Conservation (phyloP, 64 coral and sea anemone genomes). For the Orbicella faveolata region DNA sequence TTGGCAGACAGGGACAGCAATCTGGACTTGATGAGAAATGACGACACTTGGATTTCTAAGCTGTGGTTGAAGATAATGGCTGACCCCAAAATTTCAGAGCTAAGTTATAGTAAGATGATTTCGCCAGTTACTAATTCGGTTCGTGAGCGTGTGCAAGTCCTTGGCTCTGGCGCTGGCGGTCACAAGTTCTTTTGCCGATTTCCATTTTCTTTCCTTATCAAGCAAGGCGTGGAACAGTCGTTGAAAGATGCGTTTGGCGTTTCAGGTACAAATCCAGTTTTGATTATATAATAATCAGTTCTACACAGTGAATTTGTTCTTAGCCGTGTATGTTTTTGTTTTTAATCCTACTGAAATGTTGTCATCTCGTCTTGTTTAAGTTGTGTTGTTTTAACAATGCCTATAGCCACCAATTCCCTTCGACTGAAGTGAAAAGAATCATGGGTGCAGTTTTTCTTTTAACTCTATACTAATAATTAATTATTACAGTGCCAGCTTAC, state of each 20-base stretch:
- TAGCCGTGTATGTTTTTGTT: too few species aligned
- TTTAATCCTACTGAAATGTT: too few species aligned
- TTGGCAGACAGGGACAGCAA: constrained; percentile 74
- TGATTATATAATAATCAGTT: neutral
- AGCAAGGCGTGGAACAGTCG: constrained; percentile 56
- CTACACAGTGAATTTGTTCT: too few species aligned
- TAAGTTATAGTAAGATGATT: constrained; percentile 45
- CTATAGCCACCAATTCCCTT: too few species aligned
- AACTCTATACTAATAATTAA: too few species aligned
- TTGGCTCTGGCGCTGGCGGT: constrained; percentile 57
- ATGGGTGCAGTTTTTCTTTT: too few species aligned
- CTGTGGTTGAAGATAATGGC: constrained; percentile 30
- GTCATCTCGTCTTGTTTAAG: too few species aligned
- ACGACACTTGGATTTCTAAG: constrained; percentile 16
- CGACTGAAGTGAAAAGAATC: too few species aligned
- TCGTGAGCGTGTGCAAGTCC: constrained; percentile 41
- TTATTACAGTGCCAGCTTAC: too few species aligned
- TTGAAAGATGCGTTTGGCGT: constrained; percentile 34
- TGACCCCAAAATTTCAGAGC: constrained; percentile 44
- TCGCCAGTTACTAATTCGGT: constrained; percentile 46
- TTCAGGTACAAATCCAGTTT: constrained; percentile 4
- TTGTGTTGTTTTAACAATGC: too few species aligned
- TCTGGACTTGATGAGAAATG: constrained; percentile 37
- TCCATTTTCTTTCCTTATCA: constrained; percentile 79
- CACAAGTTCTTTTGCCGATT: constrained; percentile 61